A percentile compares a stretch with the other conserved stretches of the same genome.
phyloP scores from a whole-genome alignment of 1,140 invertebrate species.

The Triops cancriformis region DNA sequence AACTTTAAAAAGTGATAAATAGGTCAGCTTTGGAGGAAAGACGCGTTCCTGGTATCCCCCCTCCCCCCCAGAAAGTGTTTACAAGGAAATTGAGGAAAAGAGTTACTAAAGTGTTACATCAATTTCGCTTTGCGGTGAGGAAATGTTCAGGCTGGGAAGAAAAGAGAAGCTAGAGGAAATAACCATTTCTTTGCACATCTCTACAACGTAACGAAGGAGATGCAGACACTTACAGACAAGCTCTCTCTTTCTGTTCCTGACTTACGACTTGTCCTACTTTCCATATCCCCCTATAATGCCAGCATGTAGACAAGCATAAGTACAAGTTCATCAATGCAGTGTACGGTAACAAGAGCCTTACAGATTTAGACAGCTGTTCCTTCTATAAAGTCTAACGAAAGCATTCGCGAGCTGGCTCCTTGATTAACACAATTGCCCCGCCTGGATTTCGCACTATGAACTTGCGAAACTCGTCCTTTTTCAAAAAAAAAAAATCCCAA shows the following conservation, averaged over 20 bases:
- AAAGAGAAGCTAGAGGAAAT: background rate
- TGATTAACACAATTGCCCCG: too few species aligned
- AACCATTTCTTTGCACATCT: background rate
- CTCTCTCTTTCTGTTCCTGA: slow-evolving; percentile 10
- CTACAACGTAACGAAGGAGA: background rate
- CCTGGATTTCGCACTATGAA: too few species aligned
- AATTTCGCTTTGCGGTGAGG: background rate
- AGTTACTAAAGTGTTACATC: background rate
- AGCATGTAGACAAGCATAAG: too few species aligned
- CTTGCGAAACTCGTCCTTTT: too few species aligned
- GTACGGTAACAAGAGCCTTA: too few species aligned
- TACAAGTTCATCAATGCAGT: too few species aligned
- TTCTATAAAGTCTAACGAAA: too few species aligned
- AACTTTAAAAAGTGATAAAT: background rate
- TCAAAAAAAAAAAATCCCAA: too few species aligned
- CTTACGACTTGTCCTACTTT: background rate
- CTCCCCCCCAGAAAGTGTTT: too few species aligned
- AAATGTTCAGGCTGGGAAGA: background rate
- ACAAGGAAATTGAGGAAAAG: background rate
- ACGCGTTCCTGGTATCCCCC: too few species aligned
- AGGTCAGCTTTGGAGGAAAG: background rate
- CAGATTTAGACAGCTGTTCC: too few species aligned
- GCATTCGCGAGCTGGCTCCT: too few species aligned
- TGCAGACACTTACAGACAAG: background rate
- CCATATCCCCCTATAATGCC: background rate